Evolutionary conservation across 1,140 invertebrate genomes (phyloP).

Genomic region (Parapsyche elsis): DNA sequence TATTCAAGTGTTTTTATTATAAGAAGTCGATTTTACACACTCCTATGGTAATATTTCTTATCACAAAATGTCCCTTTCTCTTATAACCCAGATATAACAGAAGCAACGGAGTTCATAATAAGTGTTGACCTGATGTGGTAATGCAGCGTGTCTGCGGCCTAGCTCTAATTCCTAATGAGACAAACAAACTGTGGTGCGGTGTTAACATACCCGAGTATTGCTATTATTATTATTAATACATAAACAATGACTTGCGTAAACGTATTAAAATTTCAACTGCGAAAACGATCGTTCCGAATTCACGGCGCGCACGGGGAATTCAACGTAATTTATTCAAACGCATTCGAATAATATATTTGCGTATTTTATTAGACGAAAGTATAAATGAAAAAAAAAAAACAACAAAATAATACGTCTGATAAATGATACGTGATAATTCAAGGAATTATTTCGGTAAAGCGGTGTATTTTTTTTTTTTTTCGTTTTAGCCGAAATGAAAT

Average conservation of each 20-base stretch:
- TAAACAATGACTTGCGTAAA: conserved; percentile 15
- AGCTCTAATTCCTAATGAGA: conserved; percentile 23
- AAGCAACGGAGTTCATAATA: conserved; percentile 17
- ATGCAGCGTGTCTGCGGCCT: conserved; percentile 13
- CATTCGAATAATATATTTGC: conserved; percentile 15
- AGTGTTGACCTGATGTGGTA: conserved; percentile 27
- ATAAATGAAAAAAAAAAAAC: not conserved
- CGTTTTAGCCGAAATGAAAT: not conserved
- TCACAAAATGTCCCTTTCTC: conserved; percentile 33
- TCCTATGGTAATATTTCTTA: conserved; percentile 8
- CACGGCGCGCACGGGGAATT: not conserved
- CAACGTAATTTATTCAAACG: conserved; percentile 18
- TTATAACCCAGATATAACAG: conserved; percentile 36
- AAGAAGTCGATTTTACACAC: too few relatives aligned
- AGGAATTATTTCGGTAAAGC: conserved; percentile 26
- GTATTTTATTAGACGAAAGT: conserved; percentile 5
- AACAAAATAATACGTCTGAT: not conserved
- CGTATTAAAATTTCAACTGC: not conserved
- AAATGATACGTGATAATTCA: conserved; percentile 37
- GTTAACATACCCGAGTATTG: not conserved
- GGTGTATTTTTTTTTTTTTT: conserved; percentile 2
- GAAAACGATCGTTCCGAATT: not conserved
- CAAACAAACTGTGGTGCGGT: not conserved
- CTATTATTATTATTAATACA: not conserved
- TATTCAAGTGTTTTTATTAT: too few relatives aligned